A percentile compares a stretch with the other conserved stretches of the same genome.
Evolutionary conservation across 2,888 invertebrate species (phyloP).

Genomic region (Ophonus ardosiacus): DNA sequence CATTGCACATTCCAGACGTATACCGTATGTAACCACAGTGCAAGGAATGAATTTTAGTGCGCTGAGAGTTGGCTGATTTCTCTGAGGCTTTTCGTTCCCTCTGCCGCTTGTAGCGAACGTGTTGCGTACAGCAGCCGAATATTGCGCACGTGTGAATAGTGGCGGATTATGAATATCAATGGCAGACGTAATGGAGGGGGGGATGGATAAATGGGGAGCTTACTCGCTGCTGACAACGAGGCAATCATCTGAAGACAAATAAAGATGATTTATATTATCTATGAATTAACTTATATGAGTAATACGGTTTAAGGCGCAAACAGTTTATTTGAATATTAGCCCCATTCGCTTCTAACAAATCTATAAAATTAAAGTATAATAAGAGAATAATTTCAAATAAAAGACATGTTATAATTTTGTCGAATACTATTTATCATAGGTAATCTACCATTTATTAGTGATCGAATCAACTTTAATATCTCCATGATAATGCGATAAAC

Average conservation of each 20-base stretch:
- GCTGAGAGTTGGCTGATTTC: constrained; percentile 56
- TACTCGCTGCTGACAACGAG: not conserved
- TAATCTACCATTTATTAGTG: no score
- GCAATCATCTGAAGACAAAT: not conserved
- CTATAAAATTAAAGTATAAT: no score
- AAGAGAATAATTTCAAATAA: no score
- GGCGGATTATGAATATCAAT: constrained; percentile 58
- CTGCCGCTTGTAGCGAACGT: constrained; percentile 50
- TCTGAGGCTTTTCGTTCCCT: constrained; percentile 48
- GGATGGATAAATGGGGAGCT: not conserved
- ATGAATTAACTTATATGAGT: no score
- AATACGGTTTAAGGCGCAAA: no score
- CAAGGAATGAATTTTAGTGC: constrained; percentile 60
- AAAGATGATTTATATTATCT: no score
- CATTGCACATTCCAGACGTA: constrained; percentile 39
- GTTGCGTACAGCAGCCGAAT: constrained; percentile 42
- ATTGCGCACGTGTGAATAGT: constrained; percentile 49
- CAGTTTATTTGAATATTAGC: no score
- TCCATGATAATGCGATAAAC: no score
- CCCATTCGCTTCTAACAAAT: no score
- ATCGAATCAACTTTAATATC: no score
- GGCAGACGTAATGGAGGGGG: not conserved
- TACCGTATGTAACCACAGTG: constrained; percentile 13
- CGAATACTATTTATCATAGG: no score
- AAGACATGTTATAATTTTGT: no score